phyloP scores from a whole-genome alignment of 53 echinoderm and acorn worm genomes.

The Actinopyga echinites region DNA sequence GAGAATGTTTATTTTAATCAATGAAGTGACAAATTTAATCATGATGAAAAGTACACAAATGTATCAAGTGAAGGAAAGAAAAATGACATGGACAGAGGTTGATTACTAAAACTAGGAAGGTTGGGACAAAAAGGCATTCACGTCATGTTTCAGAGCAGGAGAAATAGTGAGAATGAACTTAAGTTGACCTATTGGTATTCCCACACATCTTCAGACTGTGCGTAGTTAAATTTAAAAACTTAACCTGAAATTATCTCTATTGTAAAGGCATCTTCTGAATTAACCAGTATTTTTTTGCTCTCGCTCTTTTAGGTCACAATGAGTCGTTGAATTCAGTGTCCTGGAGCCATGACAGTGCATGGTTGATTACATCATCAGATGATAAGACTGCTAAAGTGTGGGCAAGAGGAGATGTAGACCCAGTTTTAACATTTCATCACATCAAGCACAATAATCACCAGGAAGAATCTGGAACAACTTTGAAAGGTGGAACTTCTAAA shows the following conservation, averaged over 20 bases:
- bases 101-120: too few species aligned
- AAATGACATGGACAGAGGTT: too few species aligned
- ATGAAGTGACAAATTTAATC: too few species aligned
- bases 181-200: too few species aligned
- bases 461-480: not conserved
- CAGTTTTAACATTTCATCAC: conserved; percentile 56
- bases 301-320: conserved; percentile 70
- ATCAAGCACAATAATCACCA: conserved; percentile 45
- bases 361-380: conserved; percentile 83
- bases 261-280: not conserved
- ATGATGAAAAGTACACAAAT: too few species aligned
- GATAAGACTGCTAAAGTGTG: conserved; percentile 91
- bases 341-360: conserved; percentile 90
- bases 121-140: too few species aligned
- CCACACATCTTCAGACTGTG: not conserved
- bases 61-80: too few species aligned
- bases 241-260: not conserved
- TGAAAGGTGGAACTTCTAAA: not conserved
- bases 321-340: conserved; percentile 65
- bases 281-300: not conserved
- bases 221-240: not conserved
- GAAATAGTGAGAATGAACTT: too few species aligned
- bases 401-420: conserved; percentile 63
- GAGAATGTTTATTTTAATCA: too few species aligned
- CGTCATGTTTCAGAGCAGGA: too few species aligned